A percentile compares a stretch with the other conserved stretches of the same genome.
Evolutionary conservation across 1,140 invertebrate genomes (phyloP).

Genomic region (Choristoneura fumiferana): DNA sequence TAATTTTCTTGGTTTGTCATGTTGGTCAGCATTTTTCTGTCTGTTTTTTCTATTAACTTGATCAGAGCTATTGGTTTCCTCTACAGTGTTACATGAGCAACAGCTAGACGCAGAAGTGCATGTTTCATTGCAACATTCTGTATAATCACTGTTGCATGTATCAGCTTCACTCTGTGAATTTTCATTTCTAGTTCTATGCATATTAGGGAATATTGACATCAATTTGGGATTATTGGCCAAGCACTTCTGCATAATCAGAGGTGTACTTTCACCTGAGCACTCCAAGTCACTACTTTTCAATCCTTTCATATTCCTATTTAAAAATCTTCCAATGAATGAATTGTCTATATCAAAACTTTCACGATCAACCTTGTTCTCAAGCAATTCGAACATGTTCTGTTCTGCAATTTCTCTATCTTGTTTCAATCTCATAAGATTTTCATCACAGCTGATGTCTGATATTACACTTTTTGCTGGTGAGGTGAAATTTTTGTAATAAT

Average conservation of each 20-base stretch:
- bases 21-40: slow-evolving; percentile 25
- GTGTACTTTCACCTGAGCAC: slow-evolving; percentile 67
- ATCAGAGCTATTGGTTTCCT: slow-evolving; percentile 28
- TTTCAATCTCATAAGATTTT: slow-evolving; percentile 61
- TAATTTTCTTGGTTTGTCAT: slow-evolving; percentile 29
- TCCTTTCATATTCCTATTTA: slow-evolving; percentile 39
- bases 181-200: slow-evolving; percentile 33
- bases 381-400: slow-evolving; percentile 84
- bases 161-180: slow-evolving; percentile 50
- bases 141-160: slow-evolving; percentile 58
- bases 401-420: slow-evolving; percentile 79
- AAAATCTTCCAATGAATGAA: slow-evolving; percentile 80
- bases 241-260: slow-evolving; percentile 60
- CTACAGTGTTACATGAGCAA: slow-evolving; percentile 59
- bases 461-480: slow-evolving; percentile 52
- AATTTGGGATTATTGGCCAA: slow-evolving; percentile 57
- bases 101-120: slow-evolving; percentile 52
- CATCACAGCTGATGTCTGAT: slow-evolving; percentile 63
- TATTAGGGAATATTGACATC: slow-evolving; percentile 45
- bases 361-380: slow-evolving; percentile 84
- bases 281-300: slow-evolving; percentile 52
- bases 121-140: slow-evolving; percentile 55
- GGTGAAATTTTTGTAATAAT: slow-evolving; percentile 62
- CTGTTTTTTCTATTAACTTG: slow-evolving; percentile 21
- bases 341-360: slow-evolving; percentile 86